Conservation (phyloP, 1,140 invertebrate genomes). For the Micrasema minimum region DNA sequence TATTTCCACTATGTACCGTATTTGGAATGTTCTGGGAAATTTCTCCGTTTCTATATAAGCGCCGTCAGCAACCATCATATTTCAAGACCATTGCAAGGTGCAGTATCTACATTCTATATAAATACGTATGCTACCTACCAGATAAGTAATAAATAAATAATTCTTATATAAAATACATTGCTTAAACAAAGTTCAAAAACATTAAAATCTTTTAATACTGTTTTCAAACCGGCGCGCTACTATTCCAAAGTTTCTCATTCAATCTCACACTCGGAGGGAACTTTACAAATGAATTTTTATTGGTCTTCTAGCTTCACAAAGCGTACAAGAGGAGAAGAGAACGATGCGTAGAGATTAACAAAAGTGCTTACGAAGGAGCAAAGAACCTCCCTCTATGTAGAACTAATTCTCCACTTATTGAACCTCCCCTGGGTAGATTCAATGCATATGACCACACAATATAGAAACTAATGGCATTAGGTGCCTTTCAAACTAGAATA, state of each 20-base stretch:
- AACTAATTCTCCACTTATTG: conserved; percentile 46
- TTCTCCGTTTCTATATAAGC: no score
- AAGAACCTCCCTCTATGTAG: conserved; percentile 25
- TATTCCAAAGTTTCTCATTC: conserved; percentile 33
- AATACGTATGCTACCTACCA: no score
- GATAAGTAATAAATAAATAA: no score
- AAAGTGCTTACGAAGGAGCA: conserved; percentile 40
- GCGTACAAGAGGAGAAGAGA: not conserved
- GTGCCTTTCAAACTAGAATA: conserved; percentile 27
- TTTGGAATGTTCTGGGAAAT: no score
- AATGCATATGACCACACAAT: conserved; percentile 48
- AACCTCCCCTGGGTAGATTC: conserved; percentile 2
- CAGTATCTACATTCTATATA: no score
- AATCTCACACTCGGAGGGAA: conserved; percentile 32
- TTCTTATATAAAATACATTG: no score
- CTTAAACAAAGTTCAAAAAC: no score
- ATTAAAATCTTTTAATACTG: no score
- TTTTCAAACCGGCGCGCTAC: no score
- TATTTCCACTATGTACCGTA: no score
- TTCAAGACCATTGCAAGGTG: no score
- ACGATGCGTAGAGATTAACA: conserved; percentile 39
- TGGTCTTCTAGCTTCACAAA: conserved; percentile 13
- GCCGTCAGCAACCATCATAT: no score
- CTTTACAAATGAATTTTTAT: conserved; percentile 44
- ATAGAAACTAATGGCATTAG: conserved; percentile 44